Evolutionary conservation across 2,113 vertebrate species (phyloP).

Genomic region (Pitta sordida): DNA sequence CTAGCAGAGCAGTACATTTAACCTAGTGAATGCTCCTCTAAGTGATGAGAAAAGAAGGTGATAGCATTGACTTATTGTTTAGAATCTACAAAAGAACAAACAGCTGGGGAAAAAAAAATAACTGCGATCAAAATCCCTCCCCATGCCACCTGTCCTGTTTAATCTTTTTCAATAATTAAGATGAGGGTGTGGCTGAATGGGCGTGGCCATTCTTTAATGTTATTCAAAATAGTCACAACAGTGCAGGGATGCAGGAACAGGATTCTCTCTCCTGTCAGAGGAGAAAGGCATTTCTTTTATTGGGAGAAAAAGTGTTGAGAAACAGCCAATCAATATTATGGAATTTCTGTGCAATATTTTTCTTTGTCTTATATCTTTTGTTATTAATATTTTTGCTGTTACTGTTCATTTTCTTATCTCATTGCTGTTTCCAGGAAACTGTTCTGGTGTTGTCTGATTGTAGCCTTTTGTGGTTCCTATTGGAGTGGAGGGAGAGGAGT

Average conservation of each 20-base stretch:
- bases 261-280: not conserved
- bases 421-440: not conserved
- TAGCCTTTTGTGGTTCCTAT: not conserved
- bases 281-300: not conserved
- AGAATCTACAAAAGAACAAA: not conserved
- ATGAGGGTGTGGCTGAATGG: not conserved
- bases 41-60: not conserved
- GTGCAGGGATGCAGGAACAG: no score
- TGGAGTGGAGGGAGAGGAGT: not conserved
- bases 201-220: no score
- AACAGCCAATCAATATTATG: not conserved
- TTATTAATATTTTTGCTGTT: not conserved
- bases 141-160: accelerated
- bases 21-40: not conserved
- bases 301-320: accelerated
- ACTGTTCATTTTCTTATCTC: not conserved
- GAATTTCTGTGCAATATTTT: not conserved
- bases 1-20: not conserved
- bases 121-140: no score
- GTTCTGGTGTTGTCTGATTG: not conserved
- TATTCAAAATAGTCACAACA: not conserved
- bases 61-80: not conserved
- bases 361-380: not conserved
- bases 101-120: not conserved
- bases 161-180: accelerated